phyloP scores from a whole-genome alignment of 2,113 vertebrate species.

The Tragelaphus scriptus region DNA sequence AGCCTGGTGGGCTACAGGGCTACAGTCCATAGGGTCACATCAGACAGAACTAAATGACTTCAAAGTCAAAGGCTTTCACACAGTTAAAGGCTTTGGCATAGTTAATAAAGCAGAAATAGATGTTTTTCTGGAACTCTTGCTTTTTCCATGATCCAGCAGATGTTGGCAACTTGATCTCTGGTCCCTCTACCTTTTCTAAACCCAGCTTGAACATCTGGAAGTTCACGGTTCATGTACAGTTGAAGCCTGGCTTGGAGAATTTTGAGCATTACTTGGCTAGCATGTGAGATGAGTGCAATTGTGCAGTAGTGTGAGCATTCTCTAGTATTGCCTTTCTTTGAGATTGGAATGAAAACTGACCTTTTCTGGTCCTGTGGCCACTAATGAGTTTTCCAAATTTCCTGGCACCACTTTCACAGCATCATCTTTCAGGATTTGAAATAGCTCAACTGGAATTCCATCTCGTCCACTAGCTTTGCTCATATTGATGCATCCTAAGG shows the following conservation, averaged over 20 bases:
- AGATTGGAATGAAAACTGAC: not conserved
- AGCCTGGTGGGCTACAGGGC: not conserved
- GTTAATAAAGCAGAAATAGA: not conserved
- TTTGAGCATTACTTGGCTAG: not conserved
- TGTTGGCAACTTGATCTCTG: not conserved
- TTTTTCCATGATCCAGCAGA: not conserved
- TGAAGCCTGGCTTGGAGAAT: not conserved
- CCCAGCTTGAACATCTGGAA: not conserved
- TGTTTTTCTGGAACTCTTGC: not conserved
- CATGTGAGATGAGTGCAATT: not conserved
- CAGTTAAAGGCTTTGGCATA: not conserved
- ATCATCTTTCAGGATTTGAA: not conserved
- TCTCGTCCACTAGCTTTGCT: not conserved
- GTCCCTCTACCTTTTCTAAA: not conserved
- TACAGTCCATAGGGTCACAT: not conserved
- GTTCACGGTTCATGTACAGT: accelerated
- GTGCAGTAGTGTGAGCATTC: not conserved
- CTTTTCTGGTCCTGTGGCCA: not conserved
- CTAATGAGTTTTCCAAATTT: not conserved
- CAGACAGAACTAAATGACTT: not conserved
- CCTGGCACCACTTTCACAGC: not conserved
- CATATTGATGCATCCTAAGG: not conserved
- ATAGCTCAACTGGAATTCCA: not conserved
- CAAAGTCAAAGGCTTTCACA: not conserved
- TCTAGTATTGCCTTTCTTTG: not conserved